Percentiles rank a stretch among this genome's conserved stretches.
phyloP scores from a whole-genome alignment of 2,888 invertebrate genomes.

The Thecocarcelia acutangulata region DNA sequence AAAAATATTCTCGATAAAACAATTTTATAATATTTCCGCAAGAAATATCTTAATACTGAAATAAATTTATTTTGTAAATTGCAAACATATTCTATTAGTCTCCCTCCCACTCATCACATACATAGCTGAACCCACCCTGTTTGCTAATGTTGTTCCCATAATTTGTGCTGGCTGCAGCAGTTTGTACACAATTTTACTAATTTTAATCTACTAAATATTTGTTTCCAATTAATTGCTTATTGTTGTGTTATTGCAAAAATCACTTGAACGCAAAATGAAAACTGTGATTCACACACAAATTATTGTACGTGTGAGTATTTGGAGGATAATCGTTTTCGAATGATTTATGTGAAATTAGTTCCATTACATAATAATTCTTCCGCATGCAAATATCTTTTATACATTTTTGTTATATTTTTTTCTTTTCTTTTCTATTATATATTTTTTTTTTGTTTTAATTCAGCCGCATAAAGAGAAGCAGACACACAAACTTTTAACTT shows the following conservation, averaged over 20 bases:
- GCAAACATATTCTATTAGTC: too few species aligned
- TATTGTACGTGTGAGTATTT: too few species aligned
- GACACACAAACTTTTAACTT: slow-evolving; percentile 12
- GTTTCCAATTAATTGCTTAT: slow-evolving; percentile 14
- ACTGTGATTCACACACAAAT: slow-evolving; percentile 46
- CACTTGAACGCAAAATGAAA: slow-evolving; percentile 1
- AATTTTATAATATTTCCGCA: too few species aligned
- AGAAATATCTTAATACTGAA: too few species aligned
- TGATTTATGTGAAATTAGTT: slow-evolving; percentile 35
- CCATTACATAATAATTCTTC: slow-evolving; percentile 44
- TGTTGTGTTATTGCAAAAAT: not conserved
- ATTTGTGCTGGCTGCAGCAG: too few species aligned
- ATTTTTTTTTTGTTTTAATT: not conserved
- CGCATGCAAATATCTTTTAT: slow-evolving; percentile 49
- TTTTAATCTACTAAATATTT: slow-evolving; percentile 1
- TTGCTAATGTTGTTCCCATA: too few species aligned
- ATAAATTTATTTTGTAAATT: too few species aligned
- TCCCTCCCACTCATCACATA: too few species aligned
- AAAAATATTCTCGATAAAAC: too few species aligned
- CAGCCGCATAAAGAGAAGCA: slow-evolving; percentile 15
- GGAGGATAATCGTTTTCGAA: slow-evolving; percentile 48
- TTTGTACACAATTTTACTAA: not conserved
- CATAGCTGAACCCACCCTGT: too few species aligned
- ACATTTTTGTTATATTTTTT: not conserved
- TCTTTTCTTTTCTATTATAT: slow-evolving; percentile 21